Evolutionary conservation across 2,113 vertebrate genomes (phyloP).

Genomic region (Tautogolabrus adspersus): DNA sequence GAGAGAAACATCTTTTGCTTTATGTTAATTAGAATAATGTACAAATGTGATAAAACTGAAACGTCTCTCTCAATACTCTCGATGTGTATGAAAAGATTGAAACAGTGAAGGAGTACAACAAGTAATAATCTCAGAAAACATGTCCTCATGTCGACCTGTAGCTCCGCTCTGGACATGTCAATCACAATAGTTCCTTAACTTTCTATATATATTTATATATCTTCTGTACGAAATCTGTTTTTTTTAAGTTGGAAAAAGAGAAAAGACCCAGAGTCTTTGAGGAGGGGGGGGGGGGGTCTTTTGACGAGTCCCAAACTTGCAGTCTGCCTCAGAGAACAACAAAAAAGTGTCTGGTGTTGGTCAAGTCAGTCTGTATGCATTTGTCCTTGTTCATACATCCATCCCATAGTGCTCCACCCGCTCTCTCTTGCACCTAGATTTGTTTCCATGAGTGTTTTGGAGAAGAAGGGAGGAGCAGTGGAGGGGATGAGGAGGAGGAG

Average conservation of each 20-base stretch:
- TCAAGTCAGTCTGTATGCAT: conserved; percentile 63
- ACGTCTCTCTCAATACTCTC: conserved; percentile 71
- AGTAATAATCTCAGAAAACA: conserved; percentile 82
- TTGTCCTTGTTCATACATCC: conserved; percentile 50
- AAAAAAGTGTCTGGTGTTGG: conserved; percentile 80
- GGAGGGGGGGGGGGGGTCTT: conserved; percentile 59
- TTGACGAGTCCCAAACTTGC: conserved; percentile 72
- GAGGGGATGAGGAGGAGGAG: conserved; percentile 27
- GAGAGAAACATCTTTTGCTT: conserved; percentile 61
- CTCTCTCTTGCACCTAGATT: conserved; percentile 37
- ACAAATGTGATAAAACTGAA: conserved; percentile 78
- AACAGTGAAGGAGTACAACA: conserved; percentile 82
- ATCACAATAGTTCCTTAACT: conserved; percentile 82
- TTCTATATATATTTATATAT: conserved; percentile 85
- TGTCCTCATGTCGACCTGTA: conserved; percentile 70
- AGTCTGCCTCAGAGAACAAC: conserved; percentile 71
- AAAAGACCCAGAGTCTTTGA: conserved; percentile 78
- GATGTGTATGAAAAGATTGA: conserved; percentile 80
- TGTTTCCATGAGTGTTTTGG: conserved; percentile 46
- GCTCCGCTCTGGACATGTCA: conserved; percentile 70
- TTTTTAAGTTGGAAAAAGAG: conserved; percentile 76
- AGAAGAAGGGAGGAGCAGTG: conserved; percentile 40
- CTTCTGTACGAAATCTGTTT: conserved; percentile 84
- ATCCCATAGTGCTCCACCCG: conserved; percentile 40
- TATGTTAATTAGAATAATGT: conserved; percentile 73